These are phyloP conservation scores for Corythornis madagascariensis DNA, from an alignment of 2,113 vertebrate genomes.

Conservation along the genomic window DNA sequence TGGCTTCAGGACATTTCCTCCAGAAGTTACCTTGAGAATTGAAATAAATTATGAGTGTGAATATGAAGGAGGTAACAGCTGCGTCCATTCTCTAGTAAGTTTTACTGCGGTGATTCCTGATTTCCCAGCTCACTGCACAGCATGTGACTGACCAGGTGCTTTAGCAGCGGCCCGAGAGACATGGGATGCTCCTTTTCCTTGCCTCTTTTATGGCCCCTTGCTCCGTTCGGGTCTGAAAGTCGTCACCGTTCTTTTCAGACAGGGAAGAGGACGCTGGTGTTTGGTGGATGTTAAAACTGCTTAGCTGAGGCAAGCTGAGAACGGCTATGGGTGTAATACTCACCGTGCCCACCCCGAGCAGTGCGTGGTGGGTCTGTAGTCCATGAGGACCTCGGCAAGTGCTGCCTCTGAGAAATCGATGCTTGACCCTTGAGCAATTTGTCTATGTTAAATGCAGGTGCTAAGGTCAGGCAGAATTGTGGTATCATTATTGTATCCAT, in stretches of 20 bases:
- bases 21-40: not conserved
- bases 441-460: not conserved
- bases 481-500: not conserved
- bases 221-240: accelerated
- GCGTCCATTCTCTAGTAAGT: not conserved
- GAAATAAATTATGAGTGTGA: not conserved
- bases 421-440: not conserved
- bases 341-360: not conserved
- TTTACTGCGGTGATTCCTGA: not conserved
- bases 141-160: not conserved
- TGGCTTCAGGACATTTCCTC: not conserved
- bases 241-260: not conserved
- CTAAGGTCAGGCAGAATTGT: not conserved
- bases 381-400: not conserved
- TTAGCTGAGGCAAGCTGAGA: not conserved
- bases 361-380: not conserved
- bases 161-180: not conserved
- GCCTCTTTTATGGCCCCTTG: not conserved
- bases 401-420: not conserved
- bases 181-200: not conserved
- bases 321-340: not conserved
- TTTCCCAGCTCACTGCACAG: not conserved
- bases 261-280: not conserved
- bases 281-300: not conserved
- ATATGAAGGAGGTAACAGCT: not conserved